Percentiles rank a stretch among this genome's conserved stretches.
phyloP scores from a whole-genome alignment of 2,888 invertebrate genomes.

The Euzophera pinguis region DNA sequence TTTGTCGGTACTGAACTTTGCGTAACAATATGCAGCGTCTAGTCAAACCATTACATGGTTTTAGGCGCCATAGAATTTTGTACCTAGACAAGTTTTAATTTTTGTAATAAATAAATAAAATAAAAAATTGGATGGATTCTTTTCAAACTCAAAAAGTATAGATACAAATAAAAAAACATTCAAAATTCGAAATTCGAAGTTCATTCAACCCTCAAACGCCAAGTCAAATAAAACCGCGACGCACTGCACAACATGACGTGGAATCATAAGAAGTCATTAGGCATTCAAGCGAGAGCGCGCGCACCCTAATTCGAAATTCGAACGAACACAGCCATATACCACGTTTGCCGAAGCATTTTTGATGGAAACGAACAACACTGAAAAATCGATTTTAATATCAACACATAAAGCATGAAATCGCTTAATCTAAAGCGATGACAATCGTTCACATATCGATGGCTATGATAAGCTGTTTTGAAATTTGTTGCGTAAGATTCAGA shows the following conservation, averaged over 20 bases:
- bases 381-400: conserved; percentile 25
- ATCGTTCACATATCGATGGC: conserved; percentile 58
- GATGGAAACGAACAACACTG: conserved; percentile 23
- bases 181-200: conserved; percentile 35
- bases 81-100: too few relatives aligned
- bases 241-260: conserved; percentile 65
- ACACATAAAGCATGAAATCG: conserved; percentile 29
- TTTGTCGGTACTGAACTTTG: too few relatives aligned
- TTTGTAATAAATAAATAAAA: too few relatives aligned
- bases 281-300: conserved; percentile 57
- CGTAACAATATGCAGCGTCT: too few relatives aligned
- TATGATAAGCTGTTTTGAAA: conserved; percentile 25
- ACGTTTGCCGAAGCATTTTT: conserved; percentile 57
- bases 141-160: neutral
- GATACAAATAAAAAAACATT: conserved; percentile 7
- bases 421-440: conserved; percentile 38
- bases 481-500: conserved; percentile 17
- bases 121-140: too few relatives aligned
- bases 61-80: too few relatives aligned
- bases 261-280: conserved; percentile 78
- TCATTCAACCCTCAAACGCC: conserved; percentile 44
- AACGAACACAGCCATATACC: conserved; percentile 59
- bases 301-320: conserved; percentile 61
- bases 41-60: too few relatives aligned
- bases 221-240: conserved; percentile 61